These are phyloP conservation scores for Drosophila sucinea DNA, from an alignment of 1,140 invertebrate genomes.

Conservation along the genomic window DNA sequence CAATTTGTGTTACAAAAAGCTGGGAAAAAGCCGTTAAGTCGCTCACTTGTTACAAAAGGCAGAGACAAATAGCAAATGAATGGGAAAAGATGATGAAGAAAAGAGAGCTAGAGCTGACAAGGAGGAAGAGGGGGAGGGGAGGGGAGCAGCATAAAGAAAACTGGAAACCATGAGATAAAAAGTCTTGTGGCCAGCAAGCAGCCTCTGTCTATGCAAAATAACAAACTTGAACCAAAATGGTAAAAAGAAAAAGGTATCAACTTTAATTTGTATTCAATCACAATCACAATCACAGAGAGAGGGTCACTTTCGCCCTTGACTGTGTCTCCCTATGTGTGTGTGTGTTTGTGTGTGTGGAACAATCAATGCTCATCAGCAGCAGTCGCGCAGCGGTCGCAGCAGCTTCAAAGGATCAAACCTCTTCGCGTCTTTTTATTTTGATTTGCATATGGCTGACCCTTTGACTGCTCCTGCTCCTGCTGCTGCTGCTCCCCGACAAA, in stretches of 20 bases:
- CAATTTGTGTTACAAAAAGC: conserved; percentile 33
- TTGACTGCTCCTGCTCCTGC: not conserved
- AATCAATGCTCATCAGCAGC: conserved; percentile 69
- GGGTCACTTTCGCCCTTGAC: conserved; percentile 45
- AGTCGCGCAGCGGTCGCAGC: conserved; percentile 19
- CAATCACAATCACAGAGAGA: conserved; percentile 49
- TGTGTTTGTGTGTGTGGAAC: conserved; percentile 31
- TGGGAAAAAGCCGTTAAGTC: conserved; percentile 45
- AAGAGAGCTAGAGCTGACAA: not conserved
- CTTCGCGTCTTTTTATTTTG: conserved; percentile 45
- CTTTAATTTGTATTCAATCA: conserved; percentile 76
- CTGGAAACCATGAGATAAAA: conserved; percentile 55
- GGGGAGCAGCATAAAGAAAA: conserved; percentile 27
- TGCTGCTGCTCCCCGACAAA: conserved; percentile 45
- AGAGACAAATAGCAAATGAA: conserved; percentile 1
- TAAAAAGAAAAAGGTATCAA: conserved; percentile 52
- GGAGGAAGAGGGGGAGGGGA: not conserved
- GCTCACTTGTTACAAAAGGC: conserved; percentile 62
- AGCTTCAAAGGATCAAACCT: conserved; percentile 45
- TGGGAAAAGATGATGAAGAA: not conserved
- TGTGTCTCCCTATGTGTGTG: not conserved
- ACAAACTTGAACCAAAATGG: conserved; percentile 22
- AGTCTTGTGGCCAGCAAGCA: conserved; percentile 30
- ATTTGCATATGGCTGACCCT: conserved; percentile 77
- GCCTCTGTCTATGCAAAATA: conserved; percentile 37